Conservation (phyloP, 2,113 vertebrate species). For the Collichthys lucidus region DNA sequence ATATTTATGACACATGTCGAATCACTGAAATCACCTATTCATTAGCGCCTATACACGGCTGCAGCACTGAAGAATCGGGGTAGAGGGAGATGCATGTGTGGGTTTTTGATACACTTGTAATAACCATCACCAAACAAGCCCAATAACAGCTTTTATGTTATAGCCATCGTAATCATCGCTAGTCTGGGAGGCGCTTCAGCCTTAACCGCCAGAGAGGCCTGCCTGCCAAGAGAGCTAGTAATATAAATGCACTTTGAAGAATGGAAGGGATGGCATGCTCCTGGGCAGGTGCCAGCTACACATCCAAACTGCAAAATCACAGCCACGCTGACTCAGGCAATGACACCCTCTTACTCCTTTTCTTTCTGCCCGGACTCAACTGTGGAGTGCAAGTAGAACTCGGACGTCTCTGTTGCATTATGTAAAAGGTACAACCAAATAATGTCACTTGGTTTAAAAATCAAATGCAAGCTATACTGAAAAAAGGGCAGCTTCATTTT, state of each 20-base stretch:
- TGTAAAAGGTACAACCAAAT: constrained; percentile 61
- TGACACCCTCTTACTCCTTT: constrained; percentile 56
- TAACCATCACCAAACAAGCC: constrained; percentile 82
- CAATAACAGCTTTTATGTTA: constrained; percentile 83
- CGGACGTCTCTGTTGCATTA: constrained; percentile 55
- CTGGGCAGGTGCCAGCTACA: constrained; percentile 79
- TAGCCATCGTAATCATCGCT: constrained; percentile 81
- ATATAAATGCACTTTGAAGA: constrained; percentile 85
- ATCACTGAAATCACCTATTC: constrained; percentile 74
- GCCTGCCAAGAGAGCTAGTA: constrained; percentile 78
- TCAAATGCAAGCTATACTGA: constrained; percentile 38
- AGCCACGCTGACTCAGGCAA: constrained; percentile 77
- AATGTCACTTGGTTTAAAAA: constrained; percentile 48
- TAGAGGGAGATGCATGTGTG: constrained; percentile 65
- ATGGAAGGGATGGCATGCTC: constrained; percentile 76
- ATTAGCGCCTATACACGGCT: constrained; percentile 59
- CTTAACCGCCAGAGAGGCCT: constrained; percentile 70
- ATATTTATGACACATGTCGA: constrained; percentile 79
- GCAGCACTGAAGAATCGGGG: constrained; percentile 35
- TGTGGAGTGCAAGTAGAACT: constrained; percentile 30
- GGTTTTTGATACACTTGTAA: constrained; percentile 78
- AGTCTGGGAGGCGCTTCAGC: constrained; percentile 79
- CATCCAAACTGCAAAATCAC: constrained; percentile 81
- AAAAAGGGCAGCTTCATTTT: constrained; percentile 29
- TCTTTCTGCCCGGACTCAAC: constrained; percentile 55